Conservation (phyloP, 2,888 invertebrate species). For the Xylota segnis region DNA sequence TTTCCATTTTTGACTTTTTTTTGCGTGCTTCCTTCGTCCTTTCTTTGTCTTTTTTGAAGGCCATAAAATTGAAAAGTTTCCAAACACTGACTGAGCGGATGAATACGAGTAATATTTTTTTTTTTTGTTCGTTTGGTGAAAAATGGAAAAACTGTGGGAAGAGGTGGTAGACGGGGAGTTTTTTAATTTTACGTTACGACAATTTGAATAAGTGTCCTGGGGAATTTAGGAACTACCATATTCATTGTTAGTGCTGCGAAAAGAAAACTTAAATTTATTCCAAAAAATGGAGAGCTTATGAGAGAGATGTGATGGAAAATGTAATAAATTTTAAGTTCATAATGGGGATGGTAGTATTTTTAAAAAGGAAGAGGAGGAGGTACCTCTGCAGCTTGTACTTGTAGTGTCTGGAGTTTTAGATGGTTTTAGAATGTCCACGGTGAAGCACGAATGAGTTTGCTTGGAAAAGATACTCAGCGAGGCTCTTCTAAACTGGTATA, state of each 20-base stretch:
- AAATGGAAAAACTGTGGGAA: neutral
- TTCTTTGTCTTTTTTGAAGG: slow-evolving; percentile 64
- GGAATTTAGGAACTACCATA: slow-evolving; percentile 65
- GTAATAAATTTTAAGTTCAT: slow-evolving; percentile 1
- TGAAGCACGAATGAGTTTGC: too few relatives aligned
- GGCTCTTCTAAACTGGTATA: too few relatives aligned
- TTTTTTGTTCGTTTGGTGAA: slow-evolving; percentile 22
- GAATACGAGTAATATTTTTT: slow-evolving; percentile 67
- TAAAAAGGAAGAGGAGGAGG: neutral
- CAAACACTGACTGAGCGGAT: slow-evolving; percentile 74
- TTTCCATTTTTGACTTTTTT: slow-evolving; percentile 39
- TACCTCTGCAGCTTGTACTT: too few relatives aligned
- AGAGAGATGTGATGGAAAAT: neutral
- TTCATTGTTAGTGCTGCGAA: slow-evolving; percentile 48
- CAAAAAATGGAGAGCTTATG: slow-evolving; percentile 4
- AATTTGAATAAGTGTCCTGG: slow-evolving; percentile 72
- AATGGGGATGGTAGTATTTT: neutral
- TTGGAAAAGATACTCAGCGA: too few relatives aligned
- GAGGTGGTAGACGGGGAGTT: neutral
- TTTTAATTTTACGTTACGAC: slow-evolving; percentile 71
- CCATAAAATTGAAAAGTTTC: slow-evolving; percentile 73
- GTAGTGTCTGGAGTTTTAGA: too few relatives aligned
- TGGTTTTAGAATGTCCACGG: too few relatives aligned
- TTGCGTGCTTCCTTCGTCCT: slow-evolving; percentile 23
- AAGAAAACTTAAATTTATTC: slow-evolving; percentile 21